Conservation (phyloP, 2,888 invertebrate genomes). For the Tetranychus piercei region DNA sequence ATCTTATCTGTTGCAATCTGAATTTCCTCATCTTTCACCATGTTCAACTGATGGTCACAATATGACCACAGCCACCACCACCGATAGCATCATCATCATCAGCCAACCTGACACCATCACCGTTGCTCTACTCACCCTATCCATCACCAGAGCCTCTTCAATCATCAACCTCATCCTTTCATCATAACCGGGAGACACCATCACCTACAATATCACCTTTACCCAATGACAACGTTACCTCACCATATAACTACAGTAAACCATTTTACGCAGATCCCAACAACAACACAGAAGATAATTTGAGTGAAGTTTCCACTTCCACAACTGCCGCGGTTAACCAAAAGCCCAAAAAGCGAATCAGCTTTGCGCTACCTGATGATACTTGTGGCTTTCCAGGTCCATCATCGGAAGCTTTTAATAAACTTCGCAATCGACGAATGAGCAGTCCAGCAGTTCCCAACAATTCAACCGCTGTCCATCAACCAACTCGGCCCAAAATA, state of each 20-base stretch:
- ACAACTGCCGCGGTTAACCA: neutral
- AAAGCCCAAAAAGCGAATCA: constrained; percentile 1
- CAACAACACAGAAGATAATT: neutral
- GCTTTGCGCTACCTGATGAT: neutral
- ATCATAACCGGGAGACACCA: neutral
- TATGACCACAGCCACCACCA: neutral
- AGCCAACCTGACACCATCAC: neutral
- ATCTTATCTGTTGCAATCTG: too few relatives aligned
- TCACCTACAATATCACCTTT: neutral
- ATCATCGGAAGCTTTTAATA: neutral
- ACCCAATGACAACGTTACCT: neutral
- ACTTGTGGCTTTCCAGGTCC: neutral
- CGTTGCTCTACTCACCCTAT: neutral
- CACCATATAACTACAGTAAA: too few relatives aligned
- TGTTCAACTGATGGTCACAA: too few relatives aligned
- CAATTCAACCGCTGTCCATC: constrained; percentile 11
- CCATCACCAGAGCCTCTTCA: neutral
- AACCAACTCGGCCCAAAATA: constrained; percentile 16
- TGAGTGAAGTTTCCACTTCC: neutral
- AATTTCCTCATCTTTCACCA: too few relatives aligned
- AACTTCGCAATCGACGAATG: constrained; percentile 9
- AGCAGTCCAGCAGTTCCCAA: constrained; percentile 4
- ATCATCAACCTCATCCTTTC: neutral
- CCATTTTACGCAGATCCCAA: too few relatives aligned
- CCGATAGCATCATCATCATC: neutral